phyloP scores from a whole-genome alignment of 2,797 vertebrate species.

The Limosa lapponica region DNA sequence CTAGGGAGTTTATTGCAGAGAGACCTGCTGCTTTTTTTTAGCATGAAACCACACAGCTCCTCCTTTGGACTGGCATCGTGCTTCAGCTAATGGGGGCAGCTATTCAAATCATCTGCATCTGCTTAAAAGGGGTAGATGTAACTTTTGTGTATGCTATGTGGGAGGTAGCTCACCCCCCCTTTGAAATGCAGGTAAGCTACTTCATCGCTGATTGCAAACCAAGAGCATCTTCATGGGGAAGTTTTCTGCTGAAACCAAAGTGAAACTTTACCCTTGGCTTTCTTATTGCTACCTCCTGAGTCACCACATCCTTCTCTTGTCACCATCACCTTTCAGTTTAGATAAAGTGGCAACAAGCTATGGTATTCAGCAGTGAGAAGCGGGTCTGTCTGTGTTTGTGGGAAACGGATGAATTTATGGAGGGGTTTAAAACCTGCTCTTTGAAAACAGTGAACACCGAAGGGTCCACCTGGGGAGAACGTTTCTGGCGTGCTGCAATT shows the following conservation, averaged over 20 bases:
- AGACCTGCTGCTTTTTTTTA: background rate
- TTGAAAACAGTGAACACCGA: background rate
- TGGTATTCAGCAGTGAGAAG: background rate
- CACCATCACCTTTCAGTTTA: background rate
- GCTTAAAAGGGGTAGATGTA: background rate
- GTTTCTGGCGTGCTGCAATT: background rate
- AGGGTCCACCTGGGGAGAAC: conserved; percentile 27
- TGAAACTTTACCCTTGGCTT: background rate
- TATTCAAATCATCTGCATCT: background rate
- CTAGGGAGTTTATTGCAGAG: background rate
- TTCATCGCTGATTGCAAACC: background rate
- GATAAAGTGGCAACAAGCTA: background rate
- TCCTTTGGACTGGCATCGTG: background rate
- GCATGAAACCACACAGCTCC: background rate
- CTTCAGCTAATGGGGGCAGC: background rate
- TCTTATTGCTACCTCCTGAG: conserved; percentile 3
- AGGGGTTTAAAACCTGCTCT: background rate
- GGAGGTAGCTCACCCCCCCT: background rate
- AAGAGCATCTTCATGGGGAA: background rate
- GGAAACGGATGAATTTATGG: background rate
- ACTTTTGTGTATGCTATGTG: background rate
- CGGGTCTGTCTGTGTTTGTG: background rate
- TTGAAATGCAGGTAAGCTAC: background rate
- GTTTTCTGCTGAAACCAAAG: conserved; percentile 11
- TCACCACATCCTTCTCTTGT: conserved; percentile 52